These are phyloP conservation scores for Catharus bicknelli DNA, from an alignment of 2,113 vertebrate species.

Conservation along the genomic window DNA sequence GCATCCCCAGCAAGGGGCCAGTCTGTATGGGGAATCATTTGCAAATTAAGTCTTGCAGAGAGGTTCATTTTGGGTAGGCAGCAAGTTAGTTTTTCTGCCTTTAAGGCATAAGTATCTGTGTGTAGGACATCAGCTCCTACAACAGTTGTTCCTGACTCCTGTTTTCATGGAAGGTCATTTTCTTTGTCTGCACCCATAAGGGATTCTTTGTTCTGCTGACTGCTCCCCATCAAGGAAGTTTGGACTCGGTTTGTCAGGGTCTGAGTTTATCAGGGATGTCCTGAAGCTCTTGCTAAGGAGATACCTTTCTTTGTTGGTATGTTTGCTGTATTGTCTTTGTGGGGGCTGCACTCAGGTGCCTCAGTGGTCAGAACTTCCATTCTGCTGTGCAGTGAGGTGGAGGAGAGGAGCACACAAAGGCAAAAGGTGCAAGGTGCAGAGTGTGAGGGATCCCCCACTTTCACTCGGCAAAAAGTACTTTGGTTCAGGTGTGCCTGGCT, in stretches of 20 bases:
- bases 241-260: background rate
- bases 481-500: background rate
- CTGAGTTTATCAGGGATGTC: background rate
- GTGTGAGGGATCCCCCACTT: background rate
- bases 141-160: background rate
- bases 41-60: background rate
- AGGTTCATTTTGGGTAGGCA: background rate
- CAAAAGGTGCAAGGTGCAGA: background rate
- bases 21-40: background rate
- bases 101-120: background rate
- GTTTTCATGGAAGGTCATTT: background rate
- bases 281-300: background rate
- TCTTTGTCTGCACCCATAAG: background rate
- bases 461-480: background rate
- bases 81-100: background rate
- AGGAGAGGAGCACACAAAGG: background rate
- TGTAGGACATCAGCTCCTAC: background rate
- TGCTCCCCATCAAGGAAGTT: background rate
- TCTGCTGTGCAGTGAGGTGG: background rate
- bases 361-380: background rate
- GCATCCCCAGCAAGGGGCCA: accelerated
- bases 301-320: background rate
- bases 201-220: background rate
- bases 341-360: accelerated
- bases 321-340: background rate